These are phyloP conservation scores for Halictus rubicundus DNA, from an alignment of 1,140 invertebrate species.

Conservation along the genomic window DNA sequence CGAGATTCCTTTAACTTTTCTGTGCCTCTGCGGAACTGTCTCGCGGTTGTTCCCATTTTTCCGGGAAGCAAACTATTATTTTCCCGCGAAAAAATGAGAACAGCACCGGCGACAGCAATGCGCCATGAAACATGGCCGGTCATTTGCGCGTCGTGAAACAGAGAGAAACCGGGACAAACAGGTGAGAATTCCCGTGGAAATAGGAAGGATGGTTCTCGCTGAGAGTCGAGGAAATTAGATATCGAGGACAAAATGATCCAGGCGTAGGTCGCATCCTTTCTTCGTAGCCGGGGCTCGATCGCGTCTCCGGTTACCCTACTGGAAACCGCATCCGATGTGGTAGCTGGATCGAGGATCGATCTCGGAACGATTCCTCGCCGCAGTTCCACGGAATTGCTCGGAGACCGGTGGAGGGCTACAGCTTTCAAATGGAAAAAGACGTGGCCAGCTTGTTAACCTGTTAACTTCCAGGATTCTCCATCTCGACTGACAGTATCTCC, in stretches of 20 bases:
- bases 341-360: slow-evolving; percentile 19
- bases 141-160: neutral
- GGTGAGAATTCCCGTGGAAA: slow-evolving; percentile 30
- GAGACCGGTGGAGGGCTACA: neutral
- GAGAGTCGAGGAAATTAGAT: slow-evolving; percentile 34
- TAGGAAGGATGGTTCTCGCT: neutral
- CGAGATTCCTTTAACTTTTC: no score
- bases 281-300: slow-evolving; percentile 26
- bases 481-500: no score
- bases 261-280: slow-evolving; percentile 12
- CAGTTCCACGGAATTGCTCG: slow-evolving; percentile 3
- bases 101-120: neutral
- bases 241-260: slow-evolving; percentile 39
- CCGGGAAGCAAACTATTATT: no score
- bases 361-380: neutral
- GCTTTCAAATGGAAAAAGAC: neutral
- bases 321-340: slow-evolving; percentile 16
- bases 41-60: no score
- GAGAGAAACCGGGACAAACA: neutral
- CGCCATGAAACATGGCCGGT: neutral
- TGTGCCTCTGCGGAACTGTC: no score
- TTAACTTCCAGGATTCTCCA: neutral
- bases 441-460: neutral
- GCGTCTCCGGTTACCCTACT: slow-evolving; percentile 21
- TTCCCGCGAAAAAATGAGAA: neutral